A percentile compares a stretch with the other conserved stretches of the same genome.
Evolutionary conservation across 2,888 invertebrate genomes (phyloP).

Genomic region (Phyllotreta cruciferae): DNA sequence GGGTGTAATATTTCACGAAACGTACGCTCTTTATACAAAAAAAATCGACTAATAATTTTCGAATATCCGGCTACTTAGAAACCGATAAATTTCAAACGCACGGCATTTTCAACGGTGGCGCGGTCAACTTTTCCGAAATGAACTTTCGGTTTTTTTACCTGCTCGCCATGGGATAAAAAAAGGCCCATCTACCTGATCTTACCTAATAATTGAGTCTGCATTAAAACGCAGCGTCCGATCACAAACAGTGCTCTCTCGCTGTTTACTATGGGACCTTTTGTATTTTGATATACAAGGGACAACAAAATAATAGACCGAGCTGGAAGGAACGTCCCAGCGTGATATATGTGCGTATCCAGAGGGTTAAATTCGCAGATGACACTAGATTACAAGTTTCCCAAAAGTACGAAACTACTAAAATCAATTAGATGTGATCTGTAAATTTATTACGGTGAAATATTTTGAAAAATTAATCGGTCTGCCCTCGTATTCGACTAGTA

Average conservation of each 20-base stretch:
- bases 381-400: too few relatives aligned
- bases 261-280: constrained; percentile 20
- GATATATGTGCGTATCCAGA: not conserved
- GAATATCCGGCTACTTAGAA: constrained; percentile 40
- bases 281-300: constrained; percentile 29
- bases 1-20: constrained; percentile 35
- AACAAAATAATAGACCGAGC: constrained; percentile 20
- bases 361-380: too few relatives aligned
- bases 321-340: not conserved
- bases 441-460: not conserved
- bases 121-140: constrained; percentile 40
- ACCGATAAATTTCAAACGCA: constrained; percentile 39
- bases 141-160: constrained; percentile 48
- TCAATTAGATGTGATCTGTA: not conserved
- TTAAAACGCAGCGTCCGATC: constrained; percentile 41
- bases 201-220: constrained; percentile 51
- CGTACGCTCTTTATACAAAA: constrained; percentile 33
- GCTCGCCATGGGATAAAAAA: constrained; percentile 44
- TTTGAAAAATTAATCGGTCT: not conserved
- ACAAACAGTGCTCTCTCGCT: constrained; percentile 32
- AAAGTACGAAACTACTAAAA: too few relatives aligned
- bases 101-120: constrained; percentile 35
- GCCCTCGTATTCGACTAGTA: constrained; percentile 22
- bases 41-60: constrained; percentile 38
- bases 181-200: constrained; percentile 52